phyloP scores from a whole-genome alignment of 2,888 invertebrate species.

The Notocelia uddmanniana region DNA sequence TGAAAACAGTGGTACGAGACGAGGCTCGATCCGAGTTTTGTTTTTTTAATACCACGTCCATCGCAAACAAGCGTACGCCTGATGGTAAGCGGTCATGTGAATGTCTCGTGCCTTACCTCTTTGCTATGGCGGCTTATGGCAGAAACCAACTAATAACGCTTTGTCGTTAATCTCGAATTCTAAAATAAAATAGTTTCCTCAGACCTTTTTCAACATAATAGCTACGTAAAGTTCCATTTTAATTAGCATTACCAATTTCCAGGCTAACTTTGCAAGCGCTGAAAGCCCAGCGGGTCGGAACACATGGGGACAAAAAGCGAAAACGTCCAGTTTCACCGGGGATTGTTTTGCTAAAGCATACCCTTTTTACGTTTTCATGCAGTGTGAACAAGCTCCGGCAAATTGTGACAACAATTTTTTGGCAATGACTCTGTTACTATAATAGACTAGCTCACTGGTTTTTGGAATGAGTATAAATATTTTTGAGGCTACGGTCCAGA shows the following conservation, averaged over 20 bases:
- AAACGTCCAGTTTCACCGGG: conserved; percentile 56
- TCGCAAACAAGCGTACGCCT: no score
- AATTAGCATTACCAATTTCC: not conserved
- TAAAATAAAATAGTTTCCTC: not conserved
- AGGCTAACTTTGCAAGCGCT: conserved; percentile 41
- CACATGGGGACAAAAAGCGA: conserved; percentile 57
- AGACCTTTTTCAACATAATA: not conserved
- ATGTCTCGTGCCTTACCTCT: no score
- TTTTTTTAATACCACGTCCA: no score
- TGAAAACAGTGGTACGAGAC: no score
- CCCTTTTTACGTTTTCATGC: conserved; percentile 55
- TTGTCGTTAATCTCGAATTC: not conserved
- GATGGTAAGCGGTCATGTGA: no score
- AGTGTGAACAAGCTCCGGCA: conserved; percentile 54
- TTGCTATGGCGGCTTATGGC: no score
- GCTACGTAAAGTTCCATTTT: conserved; percentile 4
- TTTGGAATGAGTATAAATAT: not conserved
- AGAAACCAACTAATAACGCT: no score
- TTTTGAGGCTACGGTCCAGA: not conserved
- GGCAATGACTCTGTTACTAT: conserved; percentile 50
- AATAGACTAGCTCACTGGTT: conserved; percentile 20
- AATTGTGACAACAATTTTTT: conserved; percentile 52
- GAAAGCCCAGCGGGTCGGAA: conserved; percentile 51
- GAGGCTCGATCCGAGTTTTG: no score
- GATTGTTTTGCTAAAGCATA: conserved; percentile 36